phyloP scores from a whole-genome alignment of 2,113 vertebrate genomes.

The Pollimyrus isidori region DNA sequence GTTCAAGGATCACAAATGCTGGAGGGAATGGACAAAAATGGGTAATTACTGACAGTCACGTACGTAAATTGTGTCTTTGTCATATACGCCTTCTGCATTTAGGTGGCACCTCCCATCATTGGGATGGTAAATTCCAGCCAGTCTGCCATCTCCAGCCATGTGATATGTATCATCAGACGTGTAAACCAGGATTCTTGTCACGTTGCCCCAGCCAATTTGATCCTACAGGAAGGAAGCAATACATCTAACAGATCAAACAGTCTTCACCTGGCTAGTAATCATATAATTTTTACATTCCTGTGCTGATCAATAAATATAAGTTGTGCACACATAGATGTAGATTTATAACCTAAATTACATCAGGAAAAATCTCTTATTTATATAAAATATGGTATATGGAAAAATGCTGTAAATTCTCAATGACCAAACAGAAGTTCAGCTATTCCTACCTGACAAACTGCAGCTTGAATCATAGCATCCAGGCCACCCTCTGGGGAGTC shows the following conservation, averaged over 20 bases:
- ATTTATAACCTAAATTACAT: neutral
- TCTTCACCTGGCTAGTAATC: neutral
- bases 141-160: conserved; percentile 66
- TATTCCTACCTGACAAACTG: conserved; percentile 60
- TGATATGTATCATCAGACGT: conserved; percentile 72
- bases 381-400: neutral
- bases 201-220: conserved; percentile 65
- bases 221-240: conserved; percentile 44
- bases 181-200: conserved; percentile 67
- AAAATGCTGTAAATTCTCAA: neutral
- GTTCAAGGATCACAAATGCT: neutral
- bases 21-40: neutral
- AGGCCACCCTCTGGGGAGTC: conserved; percentile 67
- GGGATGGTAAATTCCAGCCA: conserved; percentile 64
- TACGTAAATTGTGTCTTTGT: conserved; percentile 49
- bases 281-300: neutral
- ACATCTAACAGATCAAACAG: neutral
- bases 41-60: neutral
- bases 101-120: conserved; percentile 66
- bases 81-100: conserved; percentile 53
- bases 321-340: neutral
- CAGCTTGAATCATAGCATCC: conserved; percentile 70
- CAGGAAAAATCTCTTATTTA: neutral
- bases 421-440: neutral
- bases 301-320: neutral